Conservation (phyloP, 1,140 invertebrate genomes). For the Sinonovacula constricta region DNA sequence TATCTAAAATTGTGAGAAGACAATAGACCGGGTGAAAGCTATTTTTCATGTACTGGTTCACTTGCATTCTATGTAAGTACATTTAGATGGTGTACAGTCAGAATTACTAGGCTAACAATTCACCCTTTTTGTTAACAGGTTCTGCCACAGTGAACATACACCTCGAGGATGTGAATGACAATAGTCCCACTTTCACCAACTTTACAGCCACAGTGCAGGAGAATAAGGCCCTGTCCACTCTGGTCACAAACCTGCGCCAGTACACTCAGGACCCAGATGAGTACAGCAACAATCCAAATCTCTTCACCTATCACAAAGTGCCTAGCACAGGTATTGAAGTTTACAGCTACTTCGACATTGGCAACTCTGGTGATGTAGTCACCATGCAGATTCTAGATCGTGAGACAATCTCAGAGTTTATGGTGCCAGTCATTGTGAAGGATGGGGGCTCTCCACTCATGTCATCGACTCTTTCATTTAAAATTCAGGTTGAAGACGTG, state of each 20-base stretch:
- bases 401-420: conserved; percentile 85
- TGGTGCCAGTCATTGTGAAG: conserved; percentile 89
- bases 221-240: conserved; percentile 91
- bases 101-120: too few species aligned
- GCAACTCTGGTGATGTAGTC: conserved; percentile 88
- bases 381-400: conserved; percentile 90
- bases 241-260: conserved; percentile 87
- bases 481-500: conserved; percentile 90
- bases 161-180: conserved; percentile 94
- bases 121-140: conserved; percentile 79
- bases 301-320: conserved; percentile 90
- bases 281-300: conserved; percentile 82
- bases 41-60: too few species aligned
- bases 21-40: too few species aligned
- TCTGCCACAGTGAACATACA: conserved; percentile 88
- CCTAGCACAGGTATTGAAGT: conserved; percentile 80
- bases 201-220: conserved; percentile 91
- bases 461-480: conserved; percentile 89
- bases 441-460: conserved; percentile 91
- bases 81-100: too few species aligned
- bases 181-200: conserved; percentile 89
- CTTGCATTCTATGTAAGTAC: too few species aligned
- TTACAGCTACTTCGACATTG: conserved; percentile 86
- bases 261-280: conserved; percentile 90
- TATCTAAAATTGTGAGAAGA: too few species aligned